Evolutionary conservation across 2,113 vertebrate species (phyloP).

Genomic region (Paedocypris sp.): DNA sequence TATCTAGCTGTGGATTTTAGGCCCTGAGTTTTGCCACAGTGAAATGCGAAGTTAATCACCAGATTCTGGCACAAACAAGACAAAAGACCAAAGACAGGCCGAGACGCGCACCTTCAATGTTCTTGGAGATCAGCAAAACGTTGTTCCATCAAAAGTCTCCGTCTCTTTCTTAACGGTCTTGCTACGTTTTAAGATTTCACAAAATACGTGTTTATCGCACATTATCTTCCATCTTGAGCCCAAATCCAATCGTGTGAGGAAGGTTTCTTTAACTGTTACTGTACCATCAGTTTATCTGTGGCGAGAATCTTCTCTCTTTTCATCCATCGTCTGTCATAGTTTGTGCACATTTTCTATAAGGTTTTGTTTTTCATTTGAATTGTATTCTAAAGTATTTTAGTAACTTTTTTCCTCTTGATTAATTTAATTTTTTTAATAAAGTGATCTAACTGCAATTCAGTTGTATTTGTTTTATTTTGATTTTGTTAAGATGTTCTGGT

Average conservation of each 20-base stretch:
- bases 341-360: constrained; percentile 31
- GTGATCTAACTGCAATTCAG: constrained; percentile 8
- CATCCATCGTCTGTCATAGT: constrained; percentile 39
- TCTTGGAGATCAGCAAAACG: too few relatives aligned
- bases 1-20: too few relatives aligned
- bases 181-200: constrained; percentile 11
- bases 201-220: not conserved
- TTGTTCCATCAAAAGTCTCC: constrained; percentile 12
- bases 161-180: constrained; percentile 23
- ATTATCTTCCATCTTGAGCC: constrained; percentile 21
- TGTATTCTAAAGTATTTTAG: constrained; percentile 31
- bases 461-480: not conserved
- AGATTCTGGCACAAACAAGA: too few relatives aligned
- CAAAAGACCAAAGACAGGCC: too few relatives aligned
- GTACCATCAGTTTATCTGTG: constrained; percentile 34
- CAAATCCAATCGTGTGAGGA: constrained; percentile 4
- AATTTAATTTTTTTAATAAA: constrained; percentile 46
- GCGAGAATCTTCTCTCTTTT: constrained; percentile 24
- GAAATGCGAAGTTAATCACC: too few relatives aligned
- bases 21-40: too few relatives aligned
- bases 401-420: constrained; percentile 34
- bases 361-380: constrained; percentile 30
- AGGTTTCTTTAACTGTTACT: constrained; percentile 32
- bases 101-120: too few relatives aligned
- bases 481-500: not conserved